These are phyloP conservation scores for Anolis apletophallus DNA, from an alignment of 2,797 vertebrate genomes.

Conservation along the genomic window DNA sequence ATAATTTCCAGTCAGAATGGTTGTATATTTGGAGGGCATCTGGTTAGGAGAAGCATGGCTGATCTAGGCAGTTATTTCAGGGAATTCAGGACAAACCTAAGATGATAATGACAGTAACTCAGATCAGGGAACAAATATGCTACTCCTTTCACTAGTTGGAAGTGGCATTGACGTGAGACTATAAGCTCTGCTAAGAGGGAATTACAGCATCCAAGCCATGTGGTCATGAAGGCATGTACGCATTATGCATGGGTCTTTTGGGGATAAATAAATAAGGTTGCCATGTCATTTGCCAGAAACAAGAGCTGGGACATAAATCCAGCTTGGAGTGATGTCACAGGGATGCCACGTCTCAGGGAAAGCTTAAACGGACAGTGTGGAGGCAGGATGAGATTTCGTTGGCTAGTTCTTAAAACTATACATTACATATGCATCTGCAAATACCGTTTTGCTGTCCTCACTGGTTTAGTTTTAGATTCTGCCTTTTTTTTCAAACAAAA, in stretches of 20 bases:
- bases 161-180: rapidly evolving
- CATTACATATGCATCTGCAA: neutral
- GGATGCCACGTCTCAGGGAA: neutral
- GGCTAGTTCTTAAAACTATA: neutral
- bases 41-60: neutral
- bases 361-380: neutral
- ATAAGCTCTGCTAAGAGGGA: slow-evolving; percentile 6
- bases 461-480: neutral
- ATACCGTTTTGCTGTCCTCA: neutral
- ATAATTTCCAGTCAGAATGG: neutral
- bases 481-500: neutral
- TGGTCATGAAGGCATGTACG: neutral
- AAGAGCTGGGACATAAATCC: slow-evolving; percentile 28
- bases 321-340: neutral
- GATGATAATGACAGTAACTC: neutral
- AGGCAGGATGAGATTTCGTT: neutral
- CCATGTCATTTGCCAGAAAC: neutral
- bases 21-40: neutral
- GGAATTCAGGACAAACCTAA: slow-evolving; percentile 4
- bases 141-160: neutral
- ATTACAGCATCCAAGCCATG: neutral
- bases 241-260: neutral
- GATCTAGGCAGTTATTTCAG: neutral
- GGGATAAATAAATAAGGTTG: neutral
- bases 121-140: neutral